phyloP scores from a whole-genome alignment of 2,113 vertebrate species.

The Hyperopisus bebe region DNA sequence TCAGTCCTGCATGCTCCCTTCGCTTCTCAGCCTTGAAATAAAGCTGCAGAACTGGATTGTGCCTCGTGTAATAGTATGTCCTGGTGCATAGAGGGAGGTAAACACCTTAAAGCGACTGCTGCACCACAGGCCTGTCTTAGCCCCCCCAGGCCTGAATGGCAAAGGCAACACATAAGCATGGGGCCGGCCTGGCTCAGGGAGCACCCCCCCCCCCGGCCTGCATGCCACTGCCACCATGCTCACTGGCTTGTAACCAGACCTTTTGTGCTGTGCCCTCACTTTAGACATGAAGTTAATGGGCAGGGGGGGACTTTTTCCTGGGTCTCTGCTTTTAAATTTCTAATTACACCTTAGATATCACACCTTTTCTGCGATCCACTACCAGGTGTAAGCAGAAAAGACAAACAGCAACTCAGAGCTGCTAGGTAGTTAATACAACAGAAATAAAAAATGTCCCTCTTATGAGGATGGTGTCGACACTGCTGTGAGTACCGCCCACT shows the following conservation, averaged over 20 bases:
- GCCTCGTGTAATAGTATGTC: neutral
- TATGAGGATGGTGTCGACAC: neutral
- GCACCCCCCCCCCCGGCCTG: neutral
- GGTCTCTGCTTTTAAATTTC: neutral
- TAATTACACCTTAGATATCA: neutral
- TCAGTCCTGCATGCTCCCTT: neutral
- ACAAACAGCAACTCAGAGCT: neutral
- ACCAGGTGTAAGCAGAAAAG: neutral
- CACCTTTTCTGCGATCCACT: neutral
- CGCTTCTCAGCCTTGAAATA: neutral
- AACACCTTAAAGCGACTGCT: neutral
- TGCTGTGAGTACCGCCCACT: neutral
- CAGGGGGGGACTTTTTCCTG: neutral
- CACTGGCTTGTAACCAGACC: conserved; percentile 20
- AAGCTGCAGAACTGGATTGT: neutral
- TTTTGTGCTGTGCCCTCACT: conserved; percentile 22
- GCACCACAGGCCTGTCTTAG: neutral
- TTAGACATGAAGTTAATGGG: neutral
- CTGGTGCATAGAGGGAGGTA: neutral
- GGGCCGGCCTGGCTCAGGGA: neutral
- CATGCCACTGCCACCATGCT: neutral
- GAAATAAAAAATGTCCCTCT: neutral
- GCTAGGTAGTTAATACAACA: neutral
- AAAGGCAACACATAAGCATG: neutral
- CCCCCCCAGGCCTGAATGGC: neutral